Evolutionary conservation across 2,113 vertebrate genomes (phyloP).

Genomic region (Tor tambroides): DNA sequence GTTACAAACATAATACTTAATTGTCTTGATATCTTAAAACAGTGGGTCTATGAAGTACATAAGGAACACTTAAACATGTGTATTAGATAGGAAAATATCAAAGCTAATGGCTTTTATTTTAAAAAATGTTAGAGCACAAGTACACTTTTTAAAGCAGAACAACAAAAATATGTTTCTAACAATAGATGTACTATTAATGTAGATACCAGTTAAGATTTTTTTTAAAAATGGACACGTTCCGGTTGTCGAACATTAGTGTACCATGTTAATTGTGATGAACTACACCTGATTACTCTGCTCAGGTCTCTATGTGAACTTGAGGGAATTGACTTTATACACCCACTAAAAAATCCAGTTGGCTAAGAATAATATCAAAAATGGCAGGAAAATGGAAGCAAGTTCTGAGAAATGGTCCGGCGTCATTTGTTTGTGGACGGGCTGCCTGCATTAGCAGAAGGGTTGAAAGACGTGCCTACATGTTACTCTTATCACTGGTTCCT

Average conservation of each 20-base stretch:
- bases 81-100: neutral
- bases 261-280: neutral
- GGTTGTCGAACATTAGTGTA: neutral
- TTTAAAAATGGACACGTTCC: neutral
- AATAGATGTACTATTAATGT: neutral
- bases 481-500: neutral
- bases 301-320: neutral
- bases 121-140: neutral
- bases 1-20: slow-evolving; percentile 41
- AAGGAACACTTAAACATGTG: too few species aligned
- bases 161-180: neutral
- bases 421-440: neutral
- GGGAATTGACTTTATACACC: neutral
- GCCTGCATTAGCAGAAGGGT: neutral
- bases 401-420: neutral
- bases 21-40: neutral
- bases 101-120: neutral
- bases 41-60: neutral
- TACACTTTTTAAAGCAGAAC: neutral
- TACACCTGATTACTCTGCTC: neutral
- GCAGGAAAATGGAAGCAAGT: neutral
- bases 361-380: neutral
- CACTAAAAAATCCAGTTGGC: neutral
- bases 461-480: neutral
- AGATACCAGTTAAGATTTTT: neutral